Evolutionary conservation across 2,797 vertebrate species (phyloP).

Genomic region (Uromys caudimaculatus): DNA sequence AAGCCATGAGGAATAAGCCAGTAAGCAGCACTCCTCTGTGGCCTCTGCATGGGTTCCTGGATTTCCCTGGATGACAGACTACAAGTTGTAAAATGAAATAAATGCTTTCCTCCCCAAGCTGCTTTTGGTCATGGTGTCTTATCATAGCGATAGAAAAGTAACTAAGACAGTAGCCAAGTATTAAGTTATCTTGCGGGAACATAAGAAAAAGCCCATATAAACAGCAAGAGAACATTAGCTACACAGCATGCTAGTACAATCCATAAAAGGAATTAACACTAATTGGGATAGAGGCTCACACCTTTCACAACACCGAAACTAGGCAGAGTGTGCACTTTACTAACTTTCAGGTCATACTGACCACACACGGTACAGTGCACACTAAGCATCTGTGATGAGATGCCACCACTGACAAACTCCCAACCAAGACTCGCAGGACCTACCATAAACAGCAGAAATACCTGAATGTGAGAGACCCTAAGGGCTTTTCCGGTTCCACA

Average conservation of each 20-base stretch:
- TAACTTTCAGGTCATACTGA: background rate
- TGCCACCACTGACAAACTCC: background rate
- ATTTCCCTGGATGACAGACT: background rate
- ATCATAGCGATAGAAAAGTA: background rate
- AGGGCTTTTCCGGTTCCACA: background rate
- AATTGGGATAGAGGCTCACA: background rate
- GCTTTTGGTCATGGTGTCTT: background rate
- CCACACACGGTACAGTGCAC: background rate
- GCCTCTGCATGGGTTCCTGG: background rate
- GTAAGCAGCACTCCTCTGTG: background rate
- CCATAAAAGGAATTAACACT: background rate
- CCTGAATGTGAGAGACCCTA: background rate
- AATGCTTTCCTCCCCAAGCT: background rate
- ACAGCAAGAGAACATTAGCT: background rate
- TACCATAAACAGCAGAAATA: slow-evolving; percentile 2
- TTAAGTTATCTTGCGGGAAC: background rate
- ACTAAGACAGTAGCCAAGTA: background rate
- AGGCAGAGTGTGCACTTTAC: background rate
- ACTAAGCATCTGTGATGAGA: background rate
- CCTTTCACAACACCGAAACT: background rate
- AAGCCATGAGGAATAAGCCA: background rate
- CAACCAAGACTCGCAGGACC: background rate
- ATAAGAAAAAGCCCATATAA: background rate
- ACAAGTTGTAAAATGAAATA: background rate
- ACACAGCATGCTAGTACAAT: background rate